These are phyloP conservation scores for Cliona cf. orientalis DNA, from an alignment of 37 sponge, comb jelly and placozoan genomes.

Conservation along the genomic window DNA sequence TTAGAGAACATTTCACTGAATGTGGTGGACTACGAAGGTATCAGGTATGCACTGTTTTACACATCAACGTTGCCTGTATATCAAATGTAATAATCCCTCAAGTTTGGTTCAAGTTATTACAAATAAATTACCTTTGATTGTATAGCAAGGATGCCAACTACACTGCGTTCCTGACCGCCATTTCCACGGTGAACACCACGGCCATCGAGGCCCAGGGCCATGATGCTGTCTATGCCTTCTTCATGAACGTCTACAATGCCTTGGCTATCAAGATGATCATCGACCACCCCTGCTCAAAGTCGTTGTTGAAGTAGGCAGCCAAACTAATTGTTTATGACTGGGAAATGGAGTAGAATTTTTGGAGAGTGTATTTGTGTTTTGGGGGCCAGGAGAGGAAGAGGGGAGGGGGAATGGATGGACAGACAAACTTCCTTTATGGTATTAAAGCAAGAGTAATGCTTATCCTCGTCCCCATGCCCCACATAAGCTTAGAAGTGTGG, in stretches of 20 bases:
- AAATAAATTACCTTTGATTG: not conserved
- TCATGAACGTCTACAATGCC: conserved; percentile 84
- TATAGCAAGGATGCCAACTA: conserved; percentile 49
- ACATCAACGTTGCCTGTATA: not conserved
- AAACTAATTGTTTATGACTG: not conserved
- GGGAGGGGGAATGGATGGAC: too few relatives aligned
- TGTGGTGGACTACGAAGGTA: conserved; percentile 64
- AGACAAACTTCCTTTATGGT: too few relatives aligned
- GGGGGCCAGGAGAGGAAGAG: not conserved
- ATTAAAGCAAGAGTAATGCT: not conserved
- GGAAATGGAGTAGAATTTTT: not conserved
- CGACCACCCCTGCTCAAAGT: conserved; percentile 60
- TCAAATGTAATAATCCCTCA: not conserved
- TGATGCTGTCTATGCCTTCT: conserved; percentile 66
- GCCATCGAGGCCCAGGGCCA: conserved; percentile 19
- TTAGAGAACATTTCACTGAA: conserved; percentile 45
- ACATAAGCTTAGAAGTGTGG: not conserved
- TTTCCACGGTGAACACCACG: conserved; percentile 39
- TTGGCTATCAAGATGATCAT: conserved; percentile 83
- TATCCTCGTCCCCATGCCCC: not conserved
- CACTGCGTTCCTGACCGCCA: conserved; percentile 41
- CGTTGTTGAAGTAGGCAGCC: conserved; percentile 13
- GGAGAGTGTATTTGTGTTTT: not conserved
- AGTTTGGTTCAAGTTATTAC: not conserved
- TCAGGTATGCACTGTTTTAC: conserved; percentile 21